Evolutionary conservation across 2,888 invertebrate genomes (phyloP).

Genomic region (Drosophila vallismaia): DNA sequence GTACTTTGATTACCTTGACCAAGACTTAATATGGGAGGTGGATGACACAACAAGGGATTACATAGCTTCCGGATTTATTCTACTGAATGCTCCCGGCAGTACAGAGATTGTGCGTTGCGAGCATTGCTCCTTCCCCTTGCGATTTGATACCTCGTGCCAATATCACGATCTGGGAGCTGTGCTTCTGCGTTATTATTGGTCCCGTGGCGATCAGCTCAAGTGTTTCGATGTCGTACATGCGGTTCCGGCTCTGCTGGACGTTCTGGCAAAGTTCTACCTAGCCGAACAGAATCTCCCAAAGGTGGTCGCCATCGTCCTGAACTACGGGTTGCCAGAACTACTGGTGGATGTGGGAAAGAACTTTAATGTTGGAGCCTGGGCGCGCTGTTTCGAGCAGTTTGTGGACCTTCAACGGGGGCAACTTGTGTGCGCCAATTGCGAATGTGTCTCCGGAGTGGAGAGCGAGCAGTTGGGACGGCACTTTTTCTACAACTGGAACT

Average conservation of each 20-base stretch:
- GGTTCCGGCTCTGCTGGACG: slow-evolving; percentile 82
- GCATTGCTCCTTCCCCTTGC: slow-evolving; percentile 82
- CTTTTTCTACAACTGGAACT: slow-evolving; percentile 84
- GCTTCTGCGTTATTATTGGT: slow-evolving; percentile 83
- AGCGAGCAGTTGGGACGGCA: slow-evolving; percentile 80
- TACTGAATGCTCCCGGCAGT: slow-evolving; percentile 70
- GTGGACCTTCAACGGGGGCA: slow-evolving; percentile 82
- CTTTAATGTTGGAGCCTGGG: slow-evolving; percentile 78
- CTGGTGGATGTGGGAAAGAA: slow-evolving; percentile 80
- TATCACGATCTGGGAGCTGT: slow-evolving; percentile 82
- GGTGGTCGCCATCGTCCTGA: slow-evolving; percentile 81
- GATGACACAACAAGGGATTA: slow-evolving; percentile 83
- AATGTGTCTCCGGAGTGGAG: slow-evolving; percentile 76
- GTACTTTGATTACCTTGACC: slow-evolving; percentile 84
- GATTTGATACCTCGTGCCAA: slow-evolving; percentile 81
- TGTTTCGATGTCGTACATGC: slow-evolving; percentile 82
- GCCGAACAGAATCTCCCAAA: slow-evolving; percentile 82
- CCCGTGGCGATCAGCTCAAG: slow-evolving; percentile 82
- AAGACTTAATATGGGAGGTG: slow-evolving; percentile 84
- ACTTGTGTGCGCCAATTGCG: slow-evolving; percentile 82
- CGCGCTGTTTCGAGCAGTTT: slow-evolving; percentile 83
- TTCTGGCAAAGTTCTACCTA: slow-evolving; percentile 82
- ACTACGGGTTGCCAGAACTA: slow-evolving; percentile 81
- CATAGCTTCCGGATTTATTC: slow-evolving; percentile 81
- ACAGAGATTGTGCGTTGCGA: slow-evolving; percentile 80